phyloP scores from a whole-genome alignment of 2,797 vertebrate species.

The Pseudochirops cupreus region DNA sequence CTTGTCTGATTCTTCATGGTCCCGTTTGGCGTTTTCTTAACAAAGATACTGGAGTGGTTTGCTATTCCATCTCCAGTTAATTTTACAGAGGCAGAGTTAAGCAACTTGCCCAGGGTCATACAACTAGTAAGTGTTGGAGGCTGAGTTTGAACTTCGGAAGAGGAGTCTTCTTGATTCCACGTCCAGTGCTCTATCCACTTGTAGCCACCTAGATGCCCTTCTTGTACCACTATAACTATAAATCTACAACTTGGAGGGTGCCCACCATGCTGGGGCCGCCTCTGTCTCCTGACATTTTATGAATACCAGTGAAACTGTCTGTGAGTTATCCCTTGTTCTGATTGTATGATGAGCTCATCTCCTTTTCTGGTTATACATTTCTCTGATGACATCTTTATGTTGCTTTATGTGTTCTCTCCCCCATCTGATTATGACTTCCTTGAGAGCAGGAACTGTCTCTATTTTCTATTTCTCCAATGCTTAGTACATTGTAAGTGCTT shows the following conservation, averaged over 20 bases:
- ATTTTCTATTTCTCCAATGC: neutral
- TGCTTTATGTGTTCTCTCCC: neutral
- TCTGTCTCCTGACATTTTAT: neutral
- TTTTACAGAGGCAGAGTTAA: neutral
- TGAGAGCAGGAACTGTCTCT: neutral
- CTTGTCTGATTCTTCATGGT: neutral
- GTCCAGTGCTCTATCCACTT: neutral
- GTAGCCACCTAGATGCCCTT: neutral
- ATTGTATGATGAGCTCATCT: neutral
- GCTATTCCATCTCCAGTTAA: neutral
- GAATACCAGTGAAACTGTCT: neutral
- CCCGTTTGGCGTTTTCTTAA: neutral
- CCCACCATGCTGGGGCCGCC: neutral
- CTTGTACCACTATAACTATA: neutral
- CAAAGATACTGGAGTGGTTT: neutral
- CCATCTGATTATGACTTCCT: neutral
- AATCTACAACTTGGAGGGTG: neutral
- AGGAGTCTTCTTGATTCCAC: neutral
- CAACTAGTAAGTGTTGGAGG: neutral
- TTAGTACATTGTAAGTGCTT: neutral
- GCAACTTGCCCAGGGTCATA: neutral
- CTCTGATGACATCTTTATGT: neutral
- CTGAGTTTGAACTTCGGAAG: neutral
- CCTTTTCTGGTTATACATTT: neutral
- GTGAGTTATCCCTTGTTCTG: neutral